Base-by-base conservation (phyloP, 1,140 invertebrate genomes). In the Papilio polyxenes region DNA sequence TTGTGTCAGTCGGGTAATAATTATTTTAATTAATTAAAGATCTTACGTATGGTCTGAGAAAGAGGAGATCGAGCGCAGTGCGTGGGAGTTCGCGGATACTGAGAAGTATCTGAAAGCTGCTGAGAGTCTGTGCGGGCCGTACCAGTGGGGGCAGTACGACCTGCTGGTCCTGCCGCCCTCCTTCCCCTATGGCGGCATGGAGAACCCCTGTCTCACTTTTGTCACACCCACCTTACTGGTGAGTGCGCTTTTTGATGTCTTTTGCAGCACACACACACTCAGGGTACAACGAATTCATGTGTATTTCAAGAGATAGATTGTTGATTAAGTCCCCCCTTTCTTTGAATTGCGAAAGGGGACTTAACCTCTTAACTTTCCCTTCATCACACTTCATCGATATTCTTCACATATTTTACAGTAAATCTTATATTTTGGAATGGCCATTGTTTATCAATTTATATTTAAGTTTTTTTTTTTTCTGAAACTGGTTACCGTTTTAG, bases 131-230 rank as follows among this genome's bases (percentile, higher is more conserved):
- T 97, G 97, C 89, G 97, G 97, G 0, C 96, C 96, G 0, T 98
- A 98, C 92, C 96, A 98, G 78, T 98, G 98, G 97, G 96, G 96
- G 82, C 95, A 96, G 83, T 98, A 99, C 92, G 98, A 99, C 95
- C 92, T 99, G 48, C 92, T 99, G 17, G 97, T 99, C 8, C 95
- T 99, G 85, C 98, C 98, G 2, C 98, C 98, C 3, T 98, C 97
- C 82, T 99, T 99, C 95, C 98, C 98, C 15, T 99, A 97, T 92
- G 98, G 98, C 4, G 98, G 98, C 48, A 99, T 99, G 98, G 99
- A 99, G 94, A 99, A 99, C 95, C 98, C 98, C 0, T 99, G 98
- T 92, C 92, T 99, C 20, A 99, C 98, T 1, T 99, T 99, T 95
- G 96, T 99, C 0, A 99, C 98, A 0, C 98, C 98, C 1, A 98